Evolutionary conservation across 2,113 vertebrate genomes (phyloP).

Genomic region (Delphinus delphis): DNA sequence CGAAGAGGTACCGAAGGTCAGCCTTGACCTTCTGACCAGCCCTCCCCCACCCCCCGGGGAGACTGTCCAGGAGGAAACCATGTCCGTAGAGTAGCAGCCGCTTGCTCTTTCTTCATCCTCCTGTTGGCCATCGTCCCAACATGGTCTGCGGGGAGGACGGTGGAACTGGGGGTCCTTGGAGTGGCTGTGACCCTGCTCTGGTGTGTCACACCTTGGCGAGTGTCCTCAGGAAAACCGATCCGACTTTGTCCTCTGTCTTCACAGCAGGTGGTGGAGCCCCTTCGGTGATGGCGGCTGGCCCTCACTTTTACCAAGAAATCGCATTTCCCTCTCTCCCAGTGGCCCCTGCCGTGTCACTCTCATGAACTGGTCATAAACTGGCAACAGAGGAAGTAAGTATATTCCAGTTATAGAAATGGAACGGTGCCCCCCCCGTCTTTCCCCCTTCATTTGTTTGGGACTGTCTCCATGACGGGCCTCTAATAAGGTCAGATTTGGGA

Average conservation of each 20-base stretch:
- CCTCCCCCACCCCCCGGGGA: not conserved
- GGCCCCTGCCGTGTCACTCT: not conserved
- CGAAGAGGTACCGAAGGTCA: not conserved
- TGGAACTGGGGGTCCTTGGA: not conserved
- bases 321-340: not conserved
- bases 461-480: not conserved
- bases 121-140: fast-evolving
- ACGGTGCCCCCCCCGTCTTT: too few species aligned
- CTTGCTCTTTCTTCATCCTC: not conserved
- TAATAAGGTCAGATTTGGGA: not conserved
- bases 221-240: too few species aligned
- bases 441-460: too few species aligned
- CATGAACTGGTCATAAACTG: not conserved
- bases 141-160: too few species aligned
- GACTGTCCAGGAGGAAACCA: fast-evolving
- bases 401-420: not conserved
- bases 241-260: not conserved
- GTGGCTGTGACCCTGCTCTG: not conserved
- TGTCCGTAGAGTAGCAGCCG: too few species aligned
- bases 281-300: not conserved
- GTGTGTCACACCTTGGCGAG: too few species aligned
- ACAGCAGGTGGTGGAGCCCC: not conserved
- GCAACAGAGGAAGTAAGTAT: not conserved
- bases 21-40: not conserved
- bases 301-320: not conserved